Conservation (phyloP, 2,797 vertebrate species). For the Danio kyathit region DNA sequence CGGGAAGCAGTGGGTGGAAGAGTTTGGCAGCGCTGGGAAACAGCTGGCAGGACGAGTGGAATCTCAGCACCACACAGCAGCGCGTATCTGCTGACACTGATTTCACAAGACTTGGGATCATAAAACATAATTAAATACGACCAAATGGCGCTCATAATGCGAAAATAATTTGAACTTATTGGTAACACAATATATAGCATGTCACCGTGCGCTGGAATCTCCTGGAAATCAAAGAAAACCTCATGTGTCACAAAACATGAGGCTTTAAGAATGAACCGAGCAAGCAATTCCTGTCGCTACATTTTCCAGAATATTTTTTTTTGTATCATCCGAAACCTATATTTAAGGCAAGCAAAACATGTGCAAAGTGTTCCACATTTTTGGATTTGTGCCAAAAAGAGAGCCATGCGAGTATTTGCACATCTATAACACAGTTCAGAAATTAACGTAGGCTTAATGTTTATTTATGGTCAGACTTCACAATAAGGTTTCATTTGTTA, state of each 20-base stretch:
- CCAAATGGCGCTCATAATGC: slow-evolving; percentile 17
- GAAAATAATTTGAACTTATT: slow-evolving; percentile 26
- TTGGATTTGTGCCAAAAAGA: too few species aligned
- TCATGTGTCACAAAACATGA: slow-evolving; percentile 7
- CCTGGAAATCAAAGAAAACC: slow-evolving; percentile 6
- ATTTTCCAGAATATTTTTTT: neutral
- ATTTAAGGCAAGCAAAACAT: too few species aligned
- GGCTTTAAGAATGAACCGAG: slow-evolving; percentile 10
- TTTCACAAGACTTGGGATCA: slow-evolving; percentile 24
- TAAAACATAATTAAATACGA: slow-evolving; percentile 40
- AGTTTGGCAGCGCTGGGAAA: slow-evolving; percentile 60
- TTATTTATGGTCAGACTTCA: too few species aligned
- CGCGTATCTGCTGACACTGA: slow-evolving; percentile 35
- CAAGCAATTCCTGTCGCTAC: neutral
- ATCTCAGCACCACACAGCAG: slow-evolving; percentile 37
- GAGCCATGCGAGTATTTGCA: too few species aligned
- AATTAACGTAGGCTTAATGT: too few species aligned
- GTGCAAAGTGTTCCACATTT: too few species aligned
- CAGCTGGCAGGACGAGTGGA: slow-evolving; percentile 66
- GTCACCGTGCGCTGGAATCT: slow-evolving; percentile 21
- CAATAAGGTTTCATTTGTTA: too few species aligned
- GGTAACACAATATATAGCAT: slow-evolving; percentile 14
- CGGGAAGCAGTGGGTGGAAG: slow-evolving; percentile 71
- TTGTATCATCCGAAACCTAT: too few species aligned
- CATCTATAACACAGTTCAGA: too few species aligned